phyloP scores from a whole-genome alignment of 2,888 invertebrate genomes.

The Scaptomyza parva region DNA sequence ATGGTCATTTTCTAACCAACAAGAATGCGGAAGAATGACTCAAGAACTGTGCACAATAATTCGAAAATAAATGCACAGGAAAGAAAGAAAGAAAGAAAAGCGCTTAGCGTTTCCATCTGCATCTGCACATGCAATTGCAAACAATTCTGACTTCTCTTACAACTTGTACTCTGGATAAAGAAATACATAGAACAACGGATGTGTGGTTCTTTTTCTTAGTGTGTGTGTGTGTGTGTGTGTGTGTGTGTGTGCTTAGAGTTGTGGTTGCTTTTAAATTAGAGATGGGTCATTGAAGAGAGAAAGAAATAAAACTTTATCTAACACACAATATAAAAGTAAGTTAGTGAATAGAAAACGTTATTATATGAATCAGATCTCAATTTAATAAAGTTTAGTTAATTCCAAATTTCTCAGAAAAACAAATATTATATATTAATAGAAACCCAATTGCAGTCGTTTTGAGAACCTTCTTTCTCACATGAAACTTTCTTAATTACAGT shows the following conservation, averaged over 20 bases:
- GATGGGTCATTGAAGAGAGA: slow-evolving; percentile 23
- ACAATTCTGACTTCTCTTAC: slow-evolving; percentile 18
- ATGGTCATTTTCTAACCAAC: slow-evolving; percentile 74
- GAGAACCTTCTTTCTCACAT: no score
- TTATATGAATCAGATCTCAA: not conserved
- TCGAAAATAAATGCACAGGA: slow-evolving; percentile 81
- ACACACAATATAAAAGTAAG: not conserved
- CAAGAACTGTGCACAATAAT: slow-evolving; percentile 80
- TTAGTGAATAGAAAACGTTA: not conserved
- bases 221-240: slow-evolving; percentile 14
- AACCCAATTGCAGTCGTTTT: no score
- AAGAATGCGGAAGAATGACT: slow-evolving; percentile 83
- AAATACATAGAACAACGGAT: slow-evolving; percentile 24
- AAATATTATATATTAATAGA: no score
- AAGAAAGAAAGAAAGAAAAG: slow-evolving; percentile 47
- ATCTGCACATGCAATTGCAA: slow-evolving; percentile 46
- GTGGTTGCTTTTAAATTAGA: not conserved
- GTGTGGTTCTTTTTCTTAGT: slow-evolving; percentile 7
- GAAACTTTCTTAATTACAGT: no score
- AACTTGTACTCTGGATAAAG: not conserved
- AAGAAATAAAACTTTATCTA: no score
- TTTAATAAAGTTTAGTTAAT: not conserved
- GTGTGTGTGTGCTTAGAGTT: slow-evolving; percentile 17
- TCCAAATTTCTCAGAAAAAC: no score
- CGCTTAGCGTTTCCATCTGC: slow-evolving; percentile 68